Conservation (phyloP, 2,113 vertebrate species). For the Dromiciops gliroides region DNA sequence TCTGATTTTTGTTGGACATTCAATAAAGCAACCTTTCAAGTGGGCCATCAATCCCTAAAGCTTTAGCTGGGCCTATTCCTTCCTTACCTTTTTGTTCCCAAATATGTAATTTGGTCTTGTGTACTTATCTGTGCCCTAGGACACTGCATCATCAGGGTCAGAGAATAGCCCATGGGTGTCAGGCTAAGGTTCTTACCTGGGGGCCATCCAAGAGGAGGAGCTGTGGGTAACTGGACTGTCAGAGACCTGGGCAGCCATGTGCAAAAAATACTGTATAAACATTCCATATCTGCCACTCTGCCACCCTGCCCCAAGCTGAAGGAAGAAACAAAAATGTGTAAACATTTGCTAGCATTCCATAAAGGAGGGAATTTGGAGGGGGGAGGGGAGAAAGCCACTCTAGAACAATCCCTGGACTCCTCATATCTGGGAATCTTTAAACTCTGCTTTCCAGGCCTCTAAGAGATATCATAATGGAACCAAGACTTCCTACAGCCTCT, state of each 20-base stretch:
- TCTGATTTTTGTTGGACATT: not conserved
- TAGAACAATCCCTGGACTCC: not conserved
- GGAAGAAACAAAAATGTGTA: not conserved
- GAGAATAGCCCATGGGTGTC: not conserved
- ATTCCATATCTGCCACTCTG: not conserved
- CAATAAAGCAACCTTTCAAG: not conserved
- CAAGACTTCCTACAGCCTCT: not conserved
- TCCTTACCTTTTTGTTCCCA: not conserved
- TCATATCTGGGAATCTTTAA: not conserved
- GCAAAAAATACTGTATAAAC: not conserved
- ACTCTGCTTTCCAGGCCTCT: not conserved
- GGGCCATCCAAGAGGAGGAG: not conserved
- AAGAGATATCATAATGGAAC: too few relatives aligned
- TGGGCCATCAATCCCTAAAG: not conserved
- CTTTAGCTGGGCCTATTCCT: not conserved
- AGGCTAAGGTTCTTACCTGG: not conserved
- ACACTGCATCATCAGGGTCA: not conserved
- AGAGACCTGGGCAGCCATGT: not conserved
- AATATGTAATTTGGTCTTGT: not conserved
- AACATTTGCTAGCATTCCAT: conserved; percentile 20
- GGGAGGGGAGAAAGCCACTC: not conserved
- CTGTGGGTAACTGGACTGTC: not conserved
- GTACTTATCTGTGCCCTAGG: not conserved
- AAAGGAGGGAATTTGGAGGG: too few relatives aligned
- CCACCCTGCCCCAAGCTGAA: not conserved